A percentile compares a stretch with the other conserved stretches of the same genome.
Conservation (phyloP, 2,113 vertebrate species). For the Cathartes aura region DNA sequence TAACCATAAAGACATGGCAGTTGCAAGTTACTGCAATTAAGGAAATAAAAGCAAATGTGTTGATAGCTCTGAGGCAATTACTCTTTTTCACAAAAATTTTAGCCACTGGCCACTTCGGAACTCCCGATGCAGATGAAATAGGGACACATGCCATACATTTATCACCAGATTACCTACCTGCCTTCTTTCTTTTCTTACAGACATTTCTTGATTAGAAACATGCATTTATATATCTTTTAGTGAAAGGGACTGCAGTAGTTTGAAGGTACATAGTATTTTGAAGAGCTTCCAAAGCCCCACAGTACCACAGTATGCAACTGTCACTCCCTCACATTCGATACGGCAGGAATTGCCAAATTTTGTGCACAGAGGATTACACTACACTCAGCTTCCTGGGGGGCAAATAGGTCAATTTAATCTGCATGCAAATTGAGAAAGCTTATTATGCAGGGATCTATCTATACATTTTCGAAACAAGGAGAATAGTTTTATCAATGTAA, state of each 20-base stretch:
- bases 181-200: background rate
- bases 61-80: background rate
- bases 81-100: background rate
- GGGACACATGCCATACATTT: background rate
- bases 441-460: background rate
- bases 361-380: background rate
- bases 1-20: background rate
- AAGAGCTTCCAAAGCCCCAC: background rate
- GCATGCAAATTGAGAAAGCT: background rate
- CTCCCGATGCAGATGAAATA: background rate
- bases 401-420: constrained; percentile 28
- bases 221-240: background rate
- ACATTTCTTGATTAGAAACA: background rate
- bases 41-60: background rate
- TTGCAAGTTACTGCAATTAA: background rate
- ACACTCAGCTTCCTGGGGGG: background rate
- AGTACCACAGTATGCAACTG: background rate
- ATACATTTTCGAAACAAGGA: background rate
- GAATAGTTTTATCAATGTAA: background rate
- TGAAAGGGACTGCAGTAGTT: background rate
- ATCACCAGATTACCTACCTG: background rate
- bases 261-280: background rate
- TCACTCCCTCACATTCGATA: background rate
- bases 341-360: background rate
- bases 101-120: background rate